phyloP scores from a whole-genome alignment of 2,797 vertebrate genomes.

The Cynopterus sphinx region DNA sequence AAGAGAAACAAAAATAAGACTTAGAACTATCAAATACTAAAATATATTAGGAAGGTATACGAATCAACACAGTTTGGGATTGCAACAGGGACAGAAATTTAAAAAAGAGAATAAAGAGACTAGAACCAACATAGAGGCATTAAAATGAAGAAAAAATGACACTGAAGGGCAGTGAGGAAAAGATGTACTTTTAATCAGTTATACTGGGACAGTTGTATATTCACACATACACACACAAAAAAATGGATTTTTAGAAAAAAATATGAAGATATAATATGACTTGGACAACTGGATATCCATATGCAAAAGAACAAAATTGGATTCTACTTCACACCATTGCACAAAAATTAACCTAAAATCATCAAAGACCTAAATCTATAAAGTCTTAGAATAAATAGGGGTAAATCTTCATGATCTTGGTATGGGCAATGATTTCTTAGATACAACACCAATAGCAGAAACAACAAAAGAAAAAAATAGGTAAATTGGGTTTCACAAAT shows the following conservation, averaged over 20 bases:
- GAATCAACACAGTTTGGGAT: background rate
- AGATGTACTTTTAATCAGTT: background rate
- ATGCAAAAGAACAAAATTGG: background rate
- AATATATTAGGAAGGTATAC: background rate
- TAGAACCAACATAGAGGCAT: background rate
- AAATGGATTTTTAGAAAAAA: background rate
- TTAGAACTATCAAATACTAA: background rate
- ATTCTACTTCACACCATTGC: background rate
- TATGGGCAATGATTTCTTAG: background rate
- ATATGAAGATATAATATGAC: background rate
- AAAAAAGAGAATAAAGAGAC: background rate
- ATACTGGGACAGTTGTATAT: background rate
- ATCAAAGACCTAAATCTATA: background rate
- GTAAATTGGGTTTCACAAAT: background rate
- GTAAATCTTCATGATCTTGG: background rate
- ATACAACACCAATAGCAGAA: background rate
- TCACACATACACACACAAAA: background rate
- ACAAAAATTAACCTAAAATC: conserved; percentile 14
- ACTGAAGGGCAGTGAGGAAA: background rate
- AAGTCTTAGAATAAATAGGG: background rate
- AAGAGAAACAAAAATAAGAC: background rate
- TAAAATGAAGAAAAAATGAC: background rate
- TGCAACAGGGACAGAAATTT: background rate
- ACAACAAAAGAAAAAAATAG: background rate
- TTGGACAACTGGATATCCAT: background rate